These are phyloP conservation scores for Drosophila arawakana DNA, from an alignment of 1,140 invertebrate species.

Conservation along the genomic window DNA sequence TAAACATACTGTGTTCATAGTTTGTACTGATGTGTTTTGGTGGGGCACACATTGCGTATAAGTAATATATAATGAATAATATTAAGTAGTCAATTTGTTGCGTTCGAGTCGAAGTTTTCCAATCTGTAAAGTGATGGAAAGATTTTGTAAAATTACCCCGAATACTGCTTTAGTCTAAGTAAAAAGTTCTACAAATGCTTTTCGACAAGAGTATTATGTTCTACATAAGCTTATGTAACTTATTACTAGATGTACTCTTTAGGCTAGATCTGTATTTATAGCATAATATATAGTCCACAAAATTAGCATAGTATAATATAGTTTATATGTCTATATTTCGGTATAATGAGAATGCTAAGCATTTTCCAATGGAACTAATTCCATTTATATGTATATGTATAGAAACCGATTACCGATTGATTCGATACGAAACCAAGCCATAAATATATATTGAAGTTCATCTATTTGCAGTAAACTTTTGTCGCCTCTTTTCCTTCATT, in stretches of 20 bases:
- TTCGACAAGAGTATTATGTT: slow-evolving; percentile 63
- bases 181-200: slow-evolving; percentile 31
- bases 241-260: slow-evolving; percentile 36
- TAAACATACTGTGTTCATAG: slow-evolving; percentile 79
- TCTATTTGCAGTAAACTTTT: slow-evolving; percentile 48
- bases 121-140: background rate
- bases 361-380: slow-evolving; percentile 34
- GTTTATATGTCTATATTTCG: slow-evolving; percentile 48
- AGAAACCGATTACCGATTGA: slow-evolving; percentile 23
- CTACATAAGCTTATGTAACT: slow-evolving; percentile 40
- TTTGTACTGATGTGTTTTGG: slow-evolving; percentile 50
- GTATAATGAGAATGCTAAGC: slow-evolving; percentile 62
- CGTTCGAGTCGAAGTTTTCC: slow-evolving; percentile 13
- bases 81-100: slow-evolving; percentile 80
- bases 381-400: slow-evolving; percentile 1
- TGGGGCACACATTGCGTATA: slow-evolving; percentile 7
- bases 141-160: background rate
- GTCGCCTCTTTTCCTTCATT: background rate
- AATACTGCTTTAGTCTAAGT: slow-evolving; percentile 27
- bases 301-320: slow-evolving; percentile 24
- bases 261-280: slow-evolving; percentile 21
- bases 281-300: slow-evolving; percentile 12
- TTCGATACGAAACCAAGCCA: slow-evolving; percentile 63
- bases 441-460: slow-evolving; percentile 62
- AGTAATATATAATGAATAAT: slow-evolving; percentile 37